phyloP scores from a whole-genome alignment of 2,113 vertebrate genomes.

The Grammomys surdaster region DNA sequence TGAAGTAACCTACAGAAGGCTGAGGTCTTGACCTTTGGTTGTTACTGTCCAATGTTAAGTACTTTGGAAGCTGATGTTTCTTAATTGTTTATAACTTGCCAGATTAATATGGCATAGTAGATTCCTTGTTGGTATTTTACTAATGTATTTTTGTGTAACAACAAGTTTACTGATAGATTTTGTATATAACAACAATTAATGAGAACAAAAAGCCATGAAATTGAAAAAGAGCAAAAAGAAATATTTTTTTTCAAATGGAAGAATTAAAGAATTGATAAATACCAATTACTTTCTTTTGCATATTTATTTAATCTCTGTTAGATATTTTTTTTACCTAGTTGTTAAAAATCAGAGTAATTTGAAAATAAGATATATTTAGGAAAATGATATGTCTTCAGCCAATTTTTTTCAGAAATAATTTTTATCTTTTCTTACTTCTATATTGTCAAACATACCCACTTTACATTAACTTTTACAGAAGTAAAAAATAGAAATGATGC shows the following conservation, averaged over 20 bases:
- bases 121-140: not conserved
- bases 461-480: constrained; percentile 8
- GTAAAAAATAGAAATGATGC: not conserved
- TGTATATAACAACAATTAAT: not conserved
- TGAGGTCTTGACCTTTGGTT: not conserved
- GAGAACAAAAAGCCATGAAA: not conserved
- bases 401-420: not conserved
- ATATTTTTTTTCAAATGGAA: not conserved
- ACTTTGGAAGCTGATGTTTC: not conserved
- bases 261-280: not conserved
- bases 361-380: not conserved
- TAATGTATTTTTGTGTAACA: not conserved
- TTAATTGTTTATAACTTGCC: not conserved
- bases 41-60: not conserved
- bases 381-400: not conserved
- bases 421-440: not conserved
- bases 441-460: not conserved
- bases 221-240: not conserved
- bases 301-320: not conserved
- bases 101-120: not conserved
- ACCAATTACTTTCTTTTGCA: not conserved
- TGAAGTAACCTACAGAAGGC: not conserved
- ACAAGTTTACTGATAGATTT: not conserved
- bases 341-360: not conserved
- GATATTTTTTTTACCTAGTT: not conserved